Evolutionary conservation across 2,888 invertebrate genomes (phyloP).

Genomic region (Plebejus melissa): DNA sequence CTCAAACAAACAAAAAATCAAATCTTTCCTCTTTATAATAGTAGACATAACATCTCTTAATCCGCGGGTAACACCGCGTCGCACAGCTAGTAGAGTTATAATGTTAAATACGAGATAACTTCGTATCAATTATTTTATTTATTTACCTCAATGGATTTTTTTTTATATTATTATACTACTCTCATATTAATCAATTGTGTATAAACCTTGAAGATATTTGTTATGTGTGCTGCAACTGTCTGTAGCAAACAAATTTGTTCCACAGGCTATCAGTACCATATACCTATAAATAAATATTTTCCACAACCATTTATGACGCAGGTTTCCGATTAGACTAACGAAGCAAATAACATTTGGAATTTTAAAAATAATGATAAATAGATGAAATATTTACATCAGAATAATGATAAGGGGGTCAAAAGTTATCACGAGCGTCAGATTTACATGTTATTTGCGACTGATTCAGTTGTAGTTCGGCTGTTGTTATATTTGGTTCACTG

Average conservation of each 20-base stretch:
- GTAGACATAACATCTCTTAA: too few species aligned
- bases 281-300: constrained; percentile 13
- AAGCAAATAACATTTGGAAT: constrained; percentile 1
- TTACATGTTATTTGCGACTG: constrained; percentile 49
- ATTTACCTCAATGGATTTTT: too few species aligned
- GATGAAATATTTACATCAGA: constrained; percentile 56
- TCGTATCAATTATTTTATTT: too few species aligned
- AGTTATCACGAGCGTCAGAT: constrained; percentile 64
- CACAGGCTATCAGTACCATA: not conserved
- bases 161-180: not conserved
- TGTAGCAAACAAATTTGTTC: not conserved
- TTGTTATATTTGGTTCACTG: constrained; percentile 25
- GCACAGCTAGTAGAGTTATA: too few species aligned
- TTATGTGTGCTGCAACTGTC: not conserved
- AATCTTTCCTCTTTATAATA: too few species aligned
- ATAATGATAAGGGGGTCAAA: constrained; percentile 50
- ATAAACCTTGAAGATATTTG: not conserved
- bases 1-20: too few species aligned
- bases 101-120: too few species aligned
- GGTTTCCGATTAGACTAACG: not conserved
- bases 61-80: too few species aligned
- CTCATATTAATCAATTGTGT: not conserved
- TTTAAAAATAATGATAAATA: constrained; percentile 13
- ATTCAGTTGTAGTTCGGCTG: constrained; percentile 34
- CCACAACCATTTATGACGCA: constrained; percentile 1